Evolutionary conservation across 2,113 vertebrate species (phyloP), one percentile per base, ranked within the genome.

Genomic region (Ammodytes dubius): DNA sequence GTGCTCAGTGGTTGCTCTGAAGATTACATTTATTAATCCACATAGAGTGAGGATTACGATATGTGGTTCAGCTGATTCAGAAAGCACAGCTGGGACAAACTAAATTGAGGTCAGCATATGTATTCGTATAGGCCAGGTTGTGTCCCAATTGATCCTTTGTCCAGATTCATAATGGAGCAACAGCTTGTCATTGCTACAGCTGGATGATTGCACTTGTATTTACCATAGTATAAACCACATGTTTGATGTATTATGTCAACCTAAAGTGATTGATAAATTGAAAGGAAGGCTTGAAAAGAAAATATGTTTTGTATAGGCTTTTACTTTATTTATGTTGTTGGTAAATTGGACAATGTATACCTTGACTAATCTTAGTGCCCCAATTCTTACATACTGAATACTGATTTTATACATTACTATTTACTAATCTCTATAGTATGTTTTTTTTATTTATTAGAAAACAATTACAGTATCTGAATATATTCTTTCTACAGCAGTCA

Each of bases 1-100:
- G 81, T 19, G 56, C 74, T 69, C 64, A 10, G 65, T 78, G 87
- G 87, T 92, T 88, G 90, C 81, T 53, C 57, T 54, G 74, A 89
- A 87, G 89, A 91, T 94, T 87, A 87, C 82, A 83, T 84, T 27
- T 85, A 87, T 85, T 90, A 91, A 88, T 92, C 89, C 88, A 92
- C 37, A 27, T 59, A 87, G 74, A 82, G 39, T 7, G 66, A 69
- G 89, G 90, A 91, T 90, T 92, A 92, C 14, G 56, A 77, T 68
- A 85, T 87, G 76, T 70, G 80, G 74, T 83, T 42, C 35, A 37
- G 54, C 77, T 45, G 75, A 80, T 71, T 74, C 54, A 19, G 83
- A 77, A 70, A 76, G 74, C 74, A 75, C 86, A 86, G 74, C 84
- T 81, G 67, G 85, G 85, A 79, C 73, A 84, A 80, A 83, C 56